Percentiles rank a stretch among this genome's conserved stretches.
These are phyloP conservation scores for Elymnias hypermnestra DNA, from an alignment of 1,140 invertebrate genomes.

Conservation along the genomic window DNA sequence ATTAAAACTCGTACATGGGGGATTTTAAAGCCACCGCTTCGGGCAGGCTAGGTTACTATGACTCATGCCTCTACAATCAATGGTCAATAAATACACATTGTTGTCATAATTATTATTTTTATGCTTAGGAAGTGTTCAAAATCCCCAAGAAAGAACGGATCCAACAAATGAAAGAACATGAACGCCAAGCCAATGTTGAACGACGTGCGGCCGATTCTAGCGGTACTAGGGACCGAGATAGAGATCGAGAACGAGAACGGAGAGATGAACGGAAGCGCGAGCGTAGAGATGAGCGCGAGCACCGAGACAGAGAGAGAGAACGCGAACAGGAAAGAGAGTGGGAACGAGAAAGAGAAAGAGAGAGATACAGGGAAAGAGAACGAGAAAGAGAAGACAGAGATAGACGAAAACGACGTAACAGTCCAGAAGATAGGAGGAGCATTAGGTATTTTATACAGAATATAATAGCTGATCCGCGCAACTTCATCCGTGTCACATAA, in stretches of 20 bases:
- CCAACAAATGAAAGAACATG: conserved; percentile 95
- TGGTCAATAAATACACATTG: no score
- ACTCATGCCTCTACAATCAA: no score
- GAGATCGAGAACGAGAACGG: conserved; percentile 41
- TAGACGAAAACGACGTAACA: conserved; percentile 60
- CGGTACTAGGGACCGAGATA: conserved; percentile 50
- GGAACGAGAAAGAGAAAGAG: conserved; percentile 45
- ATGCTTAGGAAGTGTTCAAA: conserved; percentile 83
- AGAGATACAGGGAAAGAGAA: conserved; percentile 36
- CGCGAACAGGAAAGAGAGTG: conserved; percentile 38
- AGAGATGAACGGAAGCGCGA: conserved; percentile 47
- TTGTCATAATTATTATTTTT: no score
- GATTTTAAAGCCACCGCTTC: no score
- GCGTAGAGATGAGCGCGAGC: conserved; percentile 38
- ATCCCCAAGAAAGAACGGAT: conserved; percentile 97
- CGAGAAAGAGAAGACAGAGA: conserved; percentile 56
- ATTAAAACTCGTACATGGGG: no score
- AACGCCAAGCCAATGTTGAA: conserved; percentile 85
- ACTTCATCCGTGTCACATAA: no score
- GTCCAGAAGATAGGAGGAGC: conserved; percentile 60
- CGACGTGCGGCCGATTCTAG: conserved; percentile 60
- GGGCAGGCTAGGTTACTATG: no score
- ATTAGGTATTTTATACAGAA: no score
- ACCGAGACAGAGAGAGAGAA: conserved; percentile 37
- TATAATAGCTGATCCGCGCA: no score